A percentile compares a stretch with the other conserved stretches of the same genome.
Evolutionary conservation across 2,888 invertebrate genomes (phyloP).

Genomic region (Pristionchus arcanus): DNA sequence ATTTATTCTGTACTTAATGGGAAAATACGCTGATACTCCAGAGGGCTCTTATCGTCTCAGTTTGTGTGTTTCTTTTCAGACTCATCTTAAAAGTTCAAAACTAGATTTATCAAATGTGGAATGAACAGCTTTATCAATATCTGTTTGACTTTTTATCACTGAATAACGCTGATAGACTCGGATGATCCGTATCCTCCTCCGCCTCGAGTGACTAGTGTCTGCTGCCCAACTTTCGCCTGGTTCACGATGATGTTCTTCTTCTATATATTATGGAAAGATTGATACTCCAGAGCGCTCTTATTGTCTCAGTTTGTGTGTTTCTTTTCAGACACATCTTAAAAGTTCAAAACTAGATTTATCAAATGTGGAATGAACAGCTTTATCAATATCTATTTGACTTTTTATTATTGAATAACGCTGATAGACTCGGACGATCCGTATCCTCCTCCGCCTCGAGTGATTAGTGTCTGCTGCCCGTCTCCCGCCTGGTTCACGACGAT

Average conservation of each 20-base stretch:
- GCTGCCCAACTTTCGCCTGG: background rate
- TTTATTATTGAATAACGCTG: background rate
- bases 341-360: no score
- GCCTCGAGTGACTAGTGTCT: background rate
- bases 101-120: background rate
- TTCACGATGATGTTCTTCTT: constrained; percentile 19
- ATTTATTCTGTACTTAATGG: no score
- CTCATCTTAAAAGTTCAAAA: no score
- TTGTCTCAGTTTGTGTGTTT: no score
- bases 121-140: background rate
- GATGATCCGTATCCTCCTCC: background rate
- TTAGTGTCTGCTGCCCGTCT: background rate
- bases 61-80: no score
- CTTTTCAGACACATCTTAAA: no score
- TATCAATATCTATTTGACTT: background rate
- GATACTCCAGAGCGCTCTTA: no score
- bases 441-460: background rate
- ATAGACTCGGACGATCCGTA: background rate
- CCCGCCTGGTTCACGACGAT: constrained; percentile 12
- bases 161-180: background rate
- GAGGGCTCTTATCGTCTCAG: no score
- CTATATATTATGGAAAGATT: no score
- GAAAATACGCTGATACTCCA: no score
- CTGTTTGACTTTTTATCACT: background rate
- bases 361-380: background rate